Evolutionary conservation across 2,113 vertebrate genomes (phyloP).

Genomic region (Gymnogyps californianus): DNA sequence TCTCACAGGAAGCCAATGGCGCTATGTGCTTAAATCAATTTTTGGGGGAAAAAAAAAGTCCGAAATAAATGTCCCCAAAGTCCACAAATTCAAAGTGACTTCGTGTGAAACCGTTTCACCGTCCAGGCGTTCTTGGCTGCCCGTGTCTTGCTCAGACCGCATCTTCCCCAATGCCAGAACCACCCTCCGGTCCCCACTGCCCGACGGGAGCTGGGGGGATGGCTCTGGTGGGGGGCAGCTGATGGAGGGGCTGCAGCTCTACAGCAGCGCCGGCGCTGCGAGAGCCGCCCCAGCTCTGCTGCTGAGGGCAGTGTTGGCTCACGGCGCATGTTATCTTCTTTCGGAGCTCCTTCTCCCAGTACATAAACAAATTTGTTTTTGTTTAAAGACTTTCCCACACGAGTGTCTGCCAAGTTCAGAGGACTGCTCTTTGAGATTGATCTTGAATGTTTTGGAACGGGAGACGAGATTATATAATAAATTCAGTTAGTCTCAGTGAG

Average conservation of each 20-base stretch:
- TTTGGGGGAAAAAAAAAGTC: not conserved
- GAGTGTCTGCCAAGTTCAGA: slow-evolving; percentile 76
- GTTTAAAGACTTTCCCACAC: slow-evolving; percentile 81
- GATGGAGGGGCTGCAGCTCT: not conserved
- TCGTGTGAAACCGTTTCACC: not conserved
- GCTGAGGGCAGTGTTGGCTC: slow-evolving; percentile 72
- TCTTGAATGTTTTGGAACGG: slow-evolving; percentile 70
- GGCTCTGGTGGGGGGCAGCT: not conserved
- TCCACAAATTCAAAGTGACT: not conserved
- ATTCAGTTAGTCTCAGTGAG: slow-evolving; percentile 43
- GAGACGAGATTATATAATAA: slow-evolving; percentile 75
- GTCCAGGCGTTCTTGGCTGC: not conserved
- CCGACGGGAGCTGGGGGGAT: not conserved
- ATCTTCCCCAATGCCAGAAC: not conserved
- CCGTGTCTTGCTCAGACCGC: rapidly evolving
- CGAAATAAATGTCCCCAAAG: rapidly evolving
- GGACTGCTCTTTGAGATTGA: slow-evolving; percentile 72
- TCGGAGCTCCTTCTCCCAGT: slow-evolving; percentile 69
- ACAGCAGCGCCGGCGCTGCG: not conserved
- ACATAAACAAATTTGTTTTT: slow-evolving; percentile 79
- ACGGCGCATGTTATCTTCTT: slow-evolving; percentile 45
- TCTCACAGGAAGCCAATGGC: not conserved
- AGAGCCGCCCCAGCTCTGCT: slow-evolving; percentile 31
- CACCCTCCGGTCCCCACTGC: rapidly evolving
- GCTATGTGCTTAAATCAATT: not conserved